Base-by-base conservation (phyloP, 2,888 invertebrate genomes). In the Busseola fusca region DNA sequence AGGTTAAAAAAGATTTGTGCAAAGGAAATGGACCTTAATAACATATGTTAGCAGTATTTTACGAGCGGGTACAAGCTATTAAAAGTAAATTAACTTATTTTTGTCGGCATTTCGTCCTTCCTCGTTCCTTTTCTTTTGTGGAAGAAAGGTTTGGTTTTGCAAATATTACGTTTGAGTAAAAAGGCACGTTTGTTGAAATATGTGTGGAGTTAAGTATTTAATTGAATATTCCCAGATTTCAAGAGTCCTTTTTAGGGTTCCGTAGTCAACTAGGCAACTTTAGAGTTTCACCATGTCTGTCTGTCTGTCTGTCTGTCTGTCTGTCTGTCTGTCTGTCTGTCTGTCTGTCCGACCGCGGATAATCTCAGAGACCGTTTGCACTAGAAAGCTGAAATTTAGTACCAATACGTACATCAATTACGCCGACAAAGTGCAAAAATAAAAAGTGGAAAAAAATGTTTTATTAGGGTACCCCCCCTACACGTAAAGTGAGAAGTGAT, bases 11-110 rank as follows among this genome's bases (percentile, higher is more conserved):
- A 75, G 57, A 65, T 84, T 82, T 84, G 62, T 63, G 83, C 70
- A 74, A 71, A 75, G 78, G 78, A 84, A 86, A 86, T 79, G 76
- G 62, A 45, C 42, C 52, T 70, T 86, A 85, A 84, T 84, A 82
- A 86, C 72, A 86, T 71, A 64, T 78, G 82, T 79, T 84, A 64
- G 68, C 59, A 64, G 67, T 69, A 66, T 80, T 84, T 84, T 84
- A 74, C 76, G 84, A 78, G 77, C 68, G 80, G 72, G 52, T 52
- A 54, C 64, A 27, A 70, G 72, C 72, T 80, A 82, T 82, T 85
- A 84, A 86, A 84, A 85, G 66, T 73, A 78, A 82, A 84, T 85
- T 80, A 85, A 68, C 72, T 81, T 77, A 79, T 76, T 73, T 72
- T 74, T 76, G 72, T 62, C 69, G 68, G 70, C 67, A 50, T 69